A percentile compares a stretch with the other conserved stretches of the same genome.
Evolutionary conservation across 2,113 vertebrate species (phyloP).

Genomic region (Electrona antarctica): DNA sequence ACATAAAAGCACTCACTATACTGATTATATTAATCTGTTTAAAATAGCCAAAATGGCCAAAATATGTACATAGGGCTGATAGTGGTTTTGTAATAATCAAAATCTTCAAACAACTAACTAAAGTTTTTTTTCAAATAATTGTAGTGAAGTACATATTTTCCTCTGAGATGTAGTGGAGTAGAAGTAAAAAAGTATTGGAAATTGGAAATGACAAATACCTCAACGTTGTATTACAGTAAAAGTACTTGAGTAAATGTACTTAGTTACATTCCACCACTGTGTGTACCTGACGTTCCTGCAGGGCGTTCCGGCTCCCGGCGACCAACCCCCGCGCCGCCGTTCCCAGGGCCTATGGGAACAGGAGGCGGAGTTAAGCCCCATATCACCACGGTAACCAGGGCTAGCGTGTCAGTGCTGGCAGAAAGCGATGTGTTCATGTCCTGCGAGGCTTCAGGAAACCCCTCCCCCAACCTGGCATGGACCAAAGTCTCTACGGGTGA

Average conservation of each 20-base stretch:
- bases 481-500: conserved; percentile 82
- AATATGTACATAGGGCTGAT: no score
- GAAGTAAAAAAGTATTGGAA: no score
- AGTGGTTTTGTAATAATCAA: no score
- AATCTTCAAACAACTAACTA: no score
- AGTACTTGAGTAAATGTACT: background rate
- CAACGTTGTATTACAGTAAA: no score
- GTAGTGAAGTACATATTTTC: no score
- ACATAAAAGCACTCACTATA: no score
- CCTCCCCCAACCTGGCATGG: conserved; percentile 76
- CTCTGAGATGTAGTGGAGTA: no score
- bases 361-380: conserved; percentile 65
- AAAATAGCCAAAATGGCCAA: no score
- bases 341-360: conserved; percentile 59
- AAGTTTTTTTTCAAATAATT: no score
- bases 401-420: conserved; percentile 73
- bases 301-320: conserved; percentile 47
- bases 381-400: conserved; percentile 66
- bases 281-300: conserved; percentile 6
- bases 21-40: no score
- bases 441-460: conserved; percentile 77
- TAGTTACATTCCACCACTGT: background rate
- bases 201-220: no score
- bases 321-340: conserved; percentile 67
- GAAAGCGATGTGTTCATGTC: conserved; percentile 75